Conservation (phyloP, 2,888 invertebrate genomes). For the Dioctria rufipes region DNA sequence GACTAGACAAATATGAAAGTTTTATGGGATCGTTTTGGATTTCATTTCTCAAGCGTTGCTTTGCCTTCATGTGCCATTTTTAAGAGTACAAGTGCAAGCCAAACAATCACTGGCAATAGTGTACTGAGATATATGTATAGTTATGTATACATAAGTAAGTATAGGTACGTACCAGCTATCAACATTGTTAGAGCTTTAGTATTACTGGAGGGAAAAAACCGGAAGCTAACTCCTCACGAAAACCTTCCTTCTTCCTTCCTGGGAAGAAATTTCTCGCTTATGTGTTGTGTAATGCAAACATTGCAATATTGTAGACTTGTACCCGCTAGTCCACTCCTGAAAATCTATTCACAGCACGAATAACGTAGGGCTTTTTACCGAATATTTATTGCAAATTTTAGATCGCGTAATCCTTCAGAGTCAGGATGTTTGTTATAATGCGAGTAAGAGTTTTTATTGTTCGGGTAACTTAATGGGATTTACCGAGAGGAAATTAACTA, state of each 20-base stretch:
- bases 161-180: no score
- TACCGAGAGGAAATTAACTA: no score
- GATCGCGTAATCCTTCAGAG: slow-evolving; percentile 1
- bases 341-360: no score
- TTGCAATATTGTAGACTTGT: neutral
- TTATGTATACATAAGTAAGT: no score
- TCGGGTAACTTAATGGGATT: no score
- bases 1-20: slow-evolving; percentile 21
- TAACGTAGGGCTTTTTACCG: slow-evolving; percentile 2
- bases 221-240: slow-evolving; percentile 19
- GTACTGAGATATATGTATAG: neutral
- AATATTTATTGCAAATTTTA: slow-evolving; percentile 23
- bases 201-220: neutral
- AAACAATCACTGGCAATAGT: slow-evolving; percentile 32
- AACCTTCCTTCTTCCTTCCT: slow-evolving; percentile 1
- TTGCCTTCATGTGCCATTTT: slow-evolving; percentile 3
- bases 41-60: slow-evolving; percentile 12
- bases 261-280: slow-evolving; percentile 1
- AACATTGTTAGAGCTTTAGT: no score
- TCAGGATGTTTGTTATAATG: neutral
- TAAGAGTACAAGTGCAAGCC: slow-evolving; percentile 38
- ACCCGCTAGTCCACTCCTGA: neutral
- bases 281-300: slow-evolving; percentile 15
- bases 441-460: no score
- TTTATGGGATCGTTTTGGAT: slow-evolving; percentile 24